Evolutionary conservation across 2,797 vertebrate genomes (phyloP).

Genomic region (Acanthis flammea): DNA sequence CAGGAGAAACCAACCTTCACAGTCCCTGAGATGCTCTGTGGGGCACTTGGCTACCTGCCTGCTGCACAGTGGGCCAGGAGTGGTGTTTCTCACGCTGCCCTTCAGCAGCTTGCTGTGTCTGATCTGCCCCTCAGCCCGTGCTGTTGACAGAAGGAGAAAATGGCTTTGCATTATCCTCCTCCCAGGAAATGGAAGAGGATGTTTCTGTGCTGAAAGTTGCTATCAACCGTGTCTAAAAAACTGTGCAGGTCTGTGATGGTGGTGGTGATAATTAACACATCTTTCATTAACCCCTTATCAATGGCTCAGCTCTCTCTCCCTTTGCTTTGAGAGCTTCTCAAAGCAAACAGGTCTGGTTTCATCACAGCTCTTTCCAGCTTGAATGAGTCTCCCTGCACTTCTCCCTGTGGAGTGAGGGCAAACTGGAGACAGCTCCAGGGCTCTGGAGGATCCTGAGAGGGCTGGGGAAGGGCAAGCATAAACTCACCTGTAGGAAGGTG

Average conservation of each 20-base stretch:
- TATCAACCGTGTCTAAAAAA: background rate
- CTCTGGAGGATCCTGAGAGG: background rate
- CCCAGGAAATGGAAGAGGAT: background rate
- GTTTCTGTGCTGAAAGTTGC: background rate
- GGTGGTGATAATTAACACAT: background rate
- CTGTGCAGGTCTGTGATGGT: background rate
- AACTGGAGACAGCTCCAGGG: background rate
- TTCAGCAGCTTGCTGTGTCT: background rate
- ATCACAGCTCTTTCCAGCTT: background rate
- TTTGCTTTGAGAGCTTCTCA: background rate
- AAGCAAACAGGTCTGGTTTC: background rate
- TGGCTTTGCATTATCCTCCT: background rate
- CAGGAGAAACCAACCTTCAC: background rate
- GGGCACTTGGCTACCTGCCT: background rate
- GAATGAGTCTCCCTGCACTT: no score
- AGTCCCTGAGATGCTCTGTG: accelerated
- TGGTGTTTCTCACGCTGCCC: background rate
- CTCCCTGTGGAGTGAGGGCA: background rate
- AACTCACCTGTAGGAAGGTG: background rate
- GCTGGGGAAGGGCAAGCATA: background rate
- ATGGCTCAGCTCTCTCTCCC: background rate
- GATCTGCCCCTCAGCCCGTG: background rate
- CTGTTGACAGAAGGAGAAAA: background rate
- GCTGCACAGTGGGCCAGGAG: background rate
- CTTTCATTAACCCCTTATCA: background rate